Percentiles rank a stretch among this genome's conserved stretches.
Conservation (phyloP, 2,888 invertebrate species). For the Cylloceria caligata region DNA sequence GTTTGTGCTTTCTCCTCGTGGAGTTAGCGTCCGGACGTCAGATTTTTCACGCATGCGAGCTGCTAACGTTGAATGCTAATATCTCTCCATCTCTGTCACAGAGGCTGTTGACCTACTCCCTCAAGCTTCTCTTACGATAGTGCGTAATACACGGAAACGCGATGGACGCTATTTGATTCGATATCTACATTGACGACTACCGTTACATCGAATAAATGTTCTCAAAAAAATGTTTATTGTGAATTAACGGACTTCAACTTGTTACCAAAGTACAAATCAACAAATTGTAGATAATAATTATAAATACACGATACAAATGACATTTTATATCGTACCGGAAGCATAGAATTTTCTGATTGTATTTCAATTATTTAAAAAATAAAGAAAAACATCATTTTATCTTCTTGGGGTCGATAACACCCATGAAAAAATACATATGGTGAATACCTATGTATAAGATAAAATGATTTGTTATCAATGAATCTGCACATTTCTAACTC, state of each 20-base stretch:
- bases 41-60: slow-evolving; percentile 18
- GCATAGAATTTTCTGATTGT: too few relatives aligned
- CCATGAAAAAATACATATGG: too few relatives aligned
- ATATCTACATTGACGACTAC: background rate
- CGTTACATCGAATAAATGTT: background rate
- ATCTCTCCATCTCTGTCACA: slow-evolving; percentile 12
- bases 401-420: too few relatives aligned
- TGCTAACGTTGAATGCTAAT: background rate
- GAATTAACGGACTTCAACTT: background rate
- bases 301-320: too few relatives aligned
- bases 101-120: slow-evolving; percentile 38
- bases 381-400: too few relatives aligned
- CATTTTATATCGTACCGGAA: too few relatives aligned
- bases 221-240: background rate
- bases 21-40: slow-evolving; percentile 21
- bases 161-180: slow-evolving; percentile 5
- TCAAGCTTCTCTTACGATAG: slow-evolving; percentile 11
- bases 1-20: slow-evolving; percentile 24
- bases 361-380: too few relatives aligned
- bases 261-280: background rate
- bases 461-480: too few relatives aligned
- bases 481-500: too few relatives aligned
- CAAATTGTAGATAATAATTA: background rate
- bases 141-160: slow-evolving; percentile 13
- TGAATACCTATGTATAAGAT: too few relatives aligned